Evolutionary conservation across 2,888 invertebrate genomes (phyloP).

Genomic region (Hirtodrosophila cameraria): DNA sequence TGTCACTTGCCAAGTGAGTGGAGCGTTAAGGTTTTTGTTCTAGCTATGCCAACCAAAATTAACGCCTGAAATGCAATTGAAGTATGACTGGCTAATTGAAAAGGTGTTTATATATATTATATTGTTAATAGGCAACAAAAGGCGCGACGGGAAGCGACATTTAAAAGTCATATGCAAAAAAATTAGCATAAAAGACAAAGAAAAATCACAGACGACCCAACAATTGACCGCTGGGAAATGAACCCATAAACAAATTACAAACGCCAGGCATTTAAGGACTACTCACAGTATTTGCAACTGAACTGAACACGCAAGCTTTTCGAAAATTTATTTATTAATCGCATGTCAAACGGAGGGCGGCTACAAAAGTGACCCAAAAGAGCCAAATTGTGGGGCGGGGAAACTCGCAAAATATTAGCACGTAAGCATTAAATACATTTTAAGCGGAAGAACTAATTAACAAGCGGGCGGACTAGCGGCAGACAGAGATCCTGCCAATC

Average conservation of each 20-base stretch:
- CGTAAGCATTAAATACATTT: conserved; percentile 74
- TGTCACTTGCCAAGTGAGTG: conserved; percentile 80
- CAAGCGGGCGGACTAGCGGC: conserved; percentile 46
- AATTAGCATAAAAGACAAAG: conserved; percentile 30
- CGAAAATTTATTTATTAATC: conserved; percentile 77
- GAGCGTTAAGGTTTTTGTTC: conserved; percentile 69
- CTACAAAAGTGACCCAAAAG: conserved; percentile 9
- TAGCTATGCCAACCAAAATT: conserved; percentile 54
- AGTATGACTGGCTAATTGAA: conserved; percentile 78
- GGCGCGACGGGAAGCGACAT: conserved; percentile 48
- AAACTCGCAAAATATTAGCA: conserved; percentile 54
- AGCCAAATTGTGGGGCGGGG: conserved; percentile 15
- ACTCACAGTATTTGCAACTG: conserved; percentile 13
- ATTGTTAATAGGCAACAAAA: conserved; percentile 40
- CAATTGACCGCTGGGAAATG: conserved; percentile 83
- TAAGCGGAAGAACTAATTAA: conserved; percentile 77
- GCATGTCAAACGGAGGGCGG: conserved; percentile 67
- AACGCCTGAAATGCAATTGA: conserved; percentile 76
- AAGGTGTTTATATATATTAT: conserved; percentile 45
- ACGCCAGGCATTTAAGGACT: conserved; percentile 64
- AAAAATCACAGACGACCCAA: conserved; percentile 81
- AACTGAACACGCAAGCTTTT: conserved; percentile 60
- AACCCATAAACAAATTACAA: conserved; percentile 80
- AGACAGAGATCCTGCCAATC: conserved; percentile 20
- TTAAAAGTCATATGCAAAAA: conserved; percentile 40